These are phyloP conservation scores for Metacarcinus magister DNA, from an alignment of 2,888 invertebrate genomes.

Conservation along the genomic window DNA sequence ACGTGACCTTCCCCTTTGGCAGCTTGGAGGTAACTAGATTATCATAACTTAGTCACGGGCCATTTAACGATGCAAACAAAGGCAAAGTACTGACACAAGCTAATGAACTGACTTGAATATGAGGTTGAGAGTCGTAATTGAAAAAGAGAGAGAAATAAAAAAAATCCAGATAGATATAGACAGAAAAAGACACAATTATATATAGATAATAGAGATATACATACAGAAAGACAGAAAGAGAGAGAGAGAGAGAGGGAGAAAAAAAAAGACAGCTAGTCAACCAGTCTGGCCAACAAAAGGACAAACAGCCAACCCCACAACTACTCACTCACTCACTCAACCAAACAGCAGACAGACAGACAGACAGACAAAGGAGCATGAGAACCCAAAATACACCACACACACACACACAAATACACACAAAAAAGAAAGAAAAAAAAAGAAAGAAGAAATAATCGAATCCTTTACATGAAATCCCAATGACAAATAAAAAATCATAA, in stretches of 20 bases:
- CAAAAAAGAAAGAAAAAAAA: no score
- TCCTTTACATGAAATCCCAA: not conserved
- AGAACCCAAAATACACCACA: not conserved
- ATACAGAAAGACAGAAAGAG: slow-evolving; percentile 50
- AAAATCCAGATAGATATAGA: not conserved
- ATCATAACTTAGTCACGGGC: not conserved
- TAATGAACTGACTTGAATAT: not conserved
- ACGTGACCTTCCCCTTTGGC: not conserved
- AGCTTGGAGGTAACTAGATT: not conserved
- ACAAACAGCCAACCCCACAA: no score
- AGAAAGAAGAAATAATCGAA: no score
- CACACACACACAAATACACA: no score
- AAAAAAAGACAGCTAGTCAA: not conserved
- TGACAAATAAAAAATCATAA: not conserved
- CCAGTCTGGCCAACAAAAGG: not conserved
- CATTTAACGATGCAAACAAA: not conserved
- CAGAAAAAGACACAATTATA: not conserved
- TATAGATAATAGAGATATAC: not conserved
- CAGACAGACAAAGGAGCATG: not conserved
- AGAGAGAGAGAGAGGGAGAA: slow-evolving; percentile 55
- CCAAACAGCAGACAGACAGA: no score
- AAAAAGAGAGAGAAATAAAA: not conserved
- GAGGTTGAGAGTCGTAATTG: not conserved
- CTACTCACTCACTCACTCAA: not conserved
- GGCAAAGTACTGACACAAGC: not conserved